These are phyloP conservation scores for Belgica antarctica DNA, from an alignment of 2,888 invertebrate genomes.

Conservation along the genomic window DNA sequence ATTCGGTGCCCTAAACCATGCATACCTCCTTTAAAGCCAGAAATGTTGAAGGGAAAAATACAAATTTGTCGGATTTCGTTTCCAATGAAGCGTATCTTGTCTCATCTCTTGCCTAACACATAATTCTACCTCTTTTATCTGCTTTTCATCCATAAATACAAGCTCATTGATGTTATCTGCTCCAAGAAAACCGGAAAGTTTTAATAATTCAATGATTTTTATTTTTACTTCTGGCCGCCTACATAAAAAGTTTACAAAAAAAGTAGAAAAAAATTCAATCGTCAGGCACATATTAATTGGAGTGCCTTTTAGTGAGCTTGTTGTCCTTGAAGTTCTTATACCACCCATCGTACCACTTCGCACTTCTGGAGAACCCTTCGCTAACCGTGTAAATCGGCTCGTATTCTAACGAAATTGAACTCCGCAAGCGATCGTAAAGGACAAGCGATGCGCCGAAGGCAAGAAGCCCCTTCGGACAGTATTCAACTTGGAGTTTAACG, in stretches of 20 bases:
- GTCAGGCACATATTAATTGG: neutral
- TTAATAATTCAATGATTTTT: no score
- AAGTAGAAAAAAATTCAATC: no score
- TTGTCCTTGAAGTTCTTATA: constrained; percentile 48
- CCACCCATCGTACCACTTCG: constrained; percentile 54
- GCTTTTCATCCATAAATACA: constrained; percentile 16
- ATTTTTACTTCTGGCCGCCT: neutral
- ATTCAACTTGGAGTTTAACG: constrained; percentile 49
- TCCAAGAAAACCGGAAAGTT: no score
- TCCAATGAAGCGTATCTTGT: constrained; percentile 32
- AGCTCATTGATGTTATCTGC: no score
- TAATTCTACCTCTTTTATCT: constrained; percentile 22
- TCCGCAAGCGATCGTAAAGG: constrained; percentile 61
- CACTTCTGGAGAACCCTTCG: constrained; percentile 51
- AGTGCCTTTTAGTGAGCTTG: neutral
- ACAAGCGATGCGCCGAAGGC: constrained; percentile 59
- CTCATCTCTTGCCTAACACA: constrained; percentile 14
- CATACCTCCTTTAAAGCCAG: neutral
- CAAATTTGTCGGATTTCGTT: constrained; percentile 36
- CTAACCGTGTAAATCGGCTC: constrained; percentile 51
- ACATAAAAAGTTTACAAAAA: no score
- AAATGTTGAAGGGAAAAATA: neutral
- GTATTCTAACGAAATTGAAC: constrained; percentile 55
- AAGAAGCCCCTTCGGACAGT: constrained; percentile 55
- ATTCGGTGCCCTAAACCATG: no score